Conservation (phyloP, 2,888 invertebrate genomes). For the Ophion ventricosus region DNA sequence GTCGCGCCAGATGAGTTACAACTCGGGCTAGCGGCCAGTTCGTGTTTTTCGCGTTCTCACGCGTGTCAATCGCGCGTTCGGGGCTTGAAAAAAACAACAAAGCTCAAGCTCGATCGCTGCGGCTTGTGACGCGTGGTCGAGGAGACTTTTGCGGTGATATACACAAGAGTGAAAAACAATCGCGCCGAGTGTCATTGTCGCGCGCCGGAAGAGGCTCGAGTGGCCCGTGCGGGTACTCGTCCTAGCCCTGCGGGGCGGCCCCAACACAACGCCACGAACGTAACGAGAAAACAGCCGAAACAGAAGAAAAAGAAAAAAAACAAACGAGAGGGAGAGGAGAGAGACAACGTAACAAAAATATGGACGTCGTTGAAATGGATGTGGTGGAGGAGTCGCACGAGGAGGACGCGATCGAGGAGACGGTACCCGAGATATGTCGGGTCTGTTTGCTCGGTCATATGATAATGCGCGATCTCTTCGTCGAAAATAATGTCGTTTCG, state of each 20-base stretch:
- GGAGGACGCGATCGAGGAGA: constrained; percentile 72
- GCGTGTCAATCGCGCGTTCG: neutral
- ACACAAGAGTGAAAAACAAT: neutral
- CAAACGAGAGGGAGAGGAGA: neutral
- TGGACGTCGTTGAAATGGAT: constrained; percentile 81
- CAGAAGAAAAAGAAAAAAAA: neutral
- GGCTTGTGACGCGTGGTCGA: constrained; percentile 13
- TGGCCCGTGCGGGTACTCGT: neutral
- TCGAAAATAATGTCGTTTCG: constrained; percentile 74
- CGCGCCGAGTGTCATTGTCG: constrained; percentile 11
- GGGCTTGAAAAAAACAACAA: constrained; percentile 8
- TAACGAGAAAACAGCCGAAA: neutral
- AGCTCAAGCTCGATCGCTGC: neutral
- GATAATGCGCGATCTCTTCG: constrained; percentile 78
- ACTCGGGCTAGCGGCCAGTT: constrained; percentile 20
- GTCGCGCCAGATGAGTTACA: constrained; percentile 22
- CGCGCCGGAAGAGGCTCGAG: neutral
- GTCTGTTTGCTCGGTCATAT: constrained; percentile 77
- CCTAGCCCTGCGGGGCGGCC: neutral
- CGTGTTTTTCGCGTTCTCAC: constrained; percentile 6
- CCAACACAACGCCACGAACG: neutral
- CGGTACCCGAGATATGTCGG: constrained; percentile 78
- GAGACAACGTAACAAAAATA: constrained; percentile 80
- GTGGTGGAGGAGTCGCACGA: constrained; percentile 75
- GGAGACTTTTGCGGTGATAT: neutral